Evolutionary conservation across 2,797 vertebrate genomes (phyloP), one percentile per base, ranked within the genome.

Genomic region (Gymnodraco acuticeps): DNA sequence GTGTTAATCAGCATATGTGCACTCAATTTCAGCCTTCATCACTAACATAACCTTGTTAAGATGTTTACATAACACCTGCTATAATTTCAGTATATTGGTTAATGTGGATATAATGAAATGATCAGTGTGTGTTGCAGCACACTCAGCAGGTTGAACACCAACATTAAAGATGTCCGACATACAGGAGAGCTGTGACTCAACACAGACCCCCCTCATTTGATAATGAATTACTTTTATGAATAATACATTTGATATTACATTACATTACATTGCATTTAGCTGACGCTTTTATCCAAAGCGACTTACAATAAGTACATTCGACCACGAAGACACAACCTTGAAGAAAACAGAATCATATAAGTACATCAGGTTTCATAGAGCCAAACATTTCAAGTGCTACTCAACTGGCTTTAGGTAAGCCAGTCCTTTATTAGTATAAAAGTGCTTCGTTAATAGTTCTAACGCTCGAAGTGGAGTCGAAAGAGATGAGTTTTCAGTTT

Each of bases 41-140:
- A 58, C 23, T 53, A 75, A 47, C 64, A 70, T 64, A 75, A 81
- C 74, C 78, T 68, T 65, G 65, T 80, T 82, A 78, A 46, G 19
- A 54, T 81, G 53, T 79, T 84, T 78, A 76, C 15, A 20, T 60
- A 52, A 56, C 70, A 64, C 64, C 54, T 72, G 63, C 66, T 65
- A 54, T 64, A 77, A 75, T 62, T 12, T 50, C 70, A 59, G 65
- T 17, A 38, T 38, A 31, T 38, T 14, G 15, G 19, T 60, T 78
- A 71, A 72, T 80, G 12, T 69, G 27, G 52, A 77, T 71, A 5
- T 65, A 71, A 84, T 83, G 47, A 53, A 46, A 77, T 82, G 38
- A 70, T 53, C 10, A 43, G 45, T 56, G 73, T 66, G 56, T 66
- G 56, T 20, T 62, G 46, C 59, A 31, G n/a, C 19, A 14, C 45